These are phyloP conservation scores for Cyprinodon tularosa DNA, from an alignment of 2,113 vertebrate genomes.

Conservation along the genomic window DNA sequence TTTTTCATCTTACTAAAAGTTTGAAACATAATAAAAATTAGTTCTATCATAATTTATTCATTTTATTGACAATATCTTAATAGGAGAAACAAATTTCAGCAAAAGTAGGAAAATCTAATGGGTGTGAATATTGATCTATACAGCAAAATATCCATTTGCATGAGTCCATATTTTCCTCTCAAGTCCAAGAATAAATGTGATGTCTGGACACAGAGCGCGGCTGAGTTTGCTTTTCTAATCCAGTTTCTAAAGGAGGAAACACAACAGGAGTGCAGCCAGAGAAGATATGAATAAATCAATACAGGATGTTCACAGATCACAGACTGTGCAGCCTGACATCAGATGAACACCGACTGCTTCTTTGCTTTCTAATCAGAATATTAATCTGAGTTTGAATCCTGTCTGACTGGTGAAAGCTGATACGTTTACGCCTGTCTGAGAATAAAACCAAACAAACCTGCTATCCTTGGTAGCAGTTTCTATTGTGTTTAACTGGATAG, in stretches of 20 bases:
- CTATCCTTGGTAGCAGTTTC: too few relatives aligned
- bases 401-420: too few relatives aligned
- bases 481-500: too few relatives aligned
- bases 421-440: too few relatives aligned
- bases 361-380: neutral
- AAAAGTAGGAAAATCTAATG: neutral
- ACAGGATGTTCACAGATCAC: neutral
- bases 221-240: constrained; percentile 58
- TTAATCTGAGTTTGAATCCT: neutral
- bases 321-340: neutral
- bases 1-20: too few relatives aligned
- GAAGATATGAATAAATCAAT: constrained; percentile 41
- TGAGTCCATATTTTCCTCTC: constrained; percentile 4
- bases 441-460: too few relatives aligned
- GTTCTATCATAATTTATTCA: neutral
- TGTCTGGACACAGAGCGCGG: constrained; percentile 18
- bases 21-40: too few relatives aligned
- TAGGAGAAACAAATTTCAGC: neutral
- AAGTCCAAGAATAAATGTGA: neutral
- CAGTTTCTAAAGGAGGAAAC: constrained; percentile 32
- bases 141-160: constrained; percentile 16
- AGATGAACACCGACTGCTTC: too few relatives aligned
- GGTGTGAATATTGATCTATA: neutral
- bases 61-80: neutral
- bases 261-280: constrained; percentile 30